Percentiles rank a stretch among this genome's conserved stretches.
These are phyloP conservation scores for Eupithecia tripunctaria DNA, from an alignment of 2,888 invertebrate species.

Conservation along the genomic window DNA sequence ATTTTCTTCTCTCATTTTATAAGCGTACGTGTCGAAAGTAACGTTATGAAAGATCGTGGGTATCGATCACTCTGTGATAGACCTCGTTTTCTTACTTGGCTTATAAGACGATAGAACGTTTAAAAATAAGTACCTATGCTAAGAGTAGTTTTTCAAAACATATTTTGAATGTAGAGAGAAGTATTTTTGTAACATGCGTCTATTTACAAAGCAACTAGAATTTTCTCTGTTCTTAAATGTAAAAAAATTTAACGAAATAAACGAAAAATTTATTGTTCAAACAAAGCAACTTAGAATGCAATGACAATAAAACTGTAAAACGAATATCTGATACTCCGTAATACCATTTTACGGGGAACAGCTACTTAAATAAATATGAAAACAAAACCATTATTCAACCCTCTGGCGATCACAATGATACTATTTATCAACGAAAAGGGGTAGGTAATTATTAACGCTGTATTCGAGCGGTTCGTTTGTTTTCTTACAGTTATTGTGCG, in stretches of 20 bases:
- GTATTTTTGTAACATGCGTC: not conserved
- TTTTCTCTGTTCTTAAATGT: not conserved
- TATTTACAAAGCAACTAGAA: not conserved
- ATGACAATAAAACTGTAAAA: constrained; percentile 46
- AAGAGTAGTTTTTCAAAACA: not conserved
- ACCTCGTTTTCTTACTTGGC: constrained; percentile 37
- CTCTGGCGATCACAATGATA: constrained; percentile 80
- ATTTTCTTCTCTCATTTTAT: constrained; percentile 38
- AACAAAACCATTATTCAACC: constrained; percentile 75
- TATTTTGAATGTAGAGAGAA: not conserved
- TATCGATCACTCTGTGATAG: constrained; percentile 39
- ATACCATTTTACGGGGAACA: constrained; percentile 64
- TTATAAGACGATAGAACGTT: constrained; percentile 5
- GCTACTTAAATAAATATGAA: constrained; percentile 80
- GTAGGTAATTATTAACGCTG: constrained; percentile 78
- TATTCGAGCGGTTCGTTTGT: constrained; percentile 77
- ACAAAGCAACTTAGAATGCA: constrained; percentile 41
- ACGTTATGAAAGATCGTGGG: constrained; percentile 37
- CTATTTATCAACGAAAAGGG: constrained; percentile 82
- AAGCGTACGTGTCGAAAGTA: constrained; percentile 40
- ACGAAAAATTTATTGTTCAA: not conserved
- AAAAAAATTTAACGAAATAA: not conserved
- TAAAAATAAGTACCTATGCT: not conserved
- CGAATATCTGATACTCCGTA: constrained; percentile 60
- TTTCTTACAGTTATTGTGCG: constrained; percentile 71